A percentile compares a stretch with the other conserved stretches of the same genome.
These are phyloP conservation scores for Piprites chloris DNA, from an alignment of 2,113 vertebrate genomes.

Conservation along the genomic window DNA sequence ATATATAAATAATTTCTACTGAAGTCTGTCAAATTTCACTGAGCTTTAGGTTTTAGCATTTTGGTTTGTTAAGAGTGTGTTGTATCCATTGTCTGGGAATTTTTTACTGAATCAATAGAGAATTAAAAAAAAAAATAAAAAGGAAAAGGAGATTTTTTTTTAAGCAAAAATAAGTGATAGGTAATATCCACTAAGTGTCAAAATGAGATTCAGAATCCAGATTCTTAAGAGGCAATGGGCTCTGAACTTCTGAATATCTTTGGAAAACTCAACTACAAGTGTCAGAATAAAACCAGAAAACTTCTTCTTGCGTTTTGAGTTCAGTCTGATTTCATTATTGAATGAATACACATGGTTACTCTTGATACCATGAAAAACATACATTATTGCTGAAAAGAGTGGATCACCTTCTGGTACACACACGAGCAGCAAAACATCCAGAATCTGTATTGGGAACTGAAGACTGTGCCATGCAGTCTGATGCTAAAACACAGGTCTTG, in stretches of 20 bases:
- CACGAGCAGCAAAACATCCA: background rate
- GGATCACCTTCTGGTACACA: background rate
- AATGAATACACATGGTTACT: background rate
- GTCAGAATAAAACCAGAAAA: background rate
- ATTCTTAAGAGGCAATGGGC: background rate
- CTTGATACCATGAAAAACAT: background rate
- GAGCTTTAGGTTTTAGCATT: background rate
- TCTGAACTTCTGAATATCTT: background rate
- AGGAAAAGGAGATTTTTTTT: background rate
- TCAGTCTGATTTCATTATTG: background rate
- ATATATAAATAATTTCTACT: background rate
- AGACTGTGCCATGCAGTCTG: background rate
- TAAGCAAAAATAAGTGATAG: background rate
- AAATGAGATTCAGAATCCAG: background rate
- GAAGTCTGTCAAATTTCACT: background rate
- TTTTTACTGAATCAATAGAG: background rate
- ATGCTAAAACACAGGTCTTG: background rate
- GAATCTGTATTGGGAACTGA: background rate
- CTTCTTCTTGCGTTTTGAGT: background rate
- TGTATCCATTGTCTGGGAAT: background rate
- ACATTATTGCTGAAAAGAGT: background rate
- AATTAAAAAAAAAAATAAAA: background rate
- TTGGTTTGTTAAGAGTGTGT: background rate
- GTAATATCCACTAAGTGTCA: background rate
- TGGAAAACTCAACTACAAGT: background rate